phyloP scores from a whole-genome alignment of 2,888 invertebrate genomes.

The Dryobotodes eremita region DNA sequence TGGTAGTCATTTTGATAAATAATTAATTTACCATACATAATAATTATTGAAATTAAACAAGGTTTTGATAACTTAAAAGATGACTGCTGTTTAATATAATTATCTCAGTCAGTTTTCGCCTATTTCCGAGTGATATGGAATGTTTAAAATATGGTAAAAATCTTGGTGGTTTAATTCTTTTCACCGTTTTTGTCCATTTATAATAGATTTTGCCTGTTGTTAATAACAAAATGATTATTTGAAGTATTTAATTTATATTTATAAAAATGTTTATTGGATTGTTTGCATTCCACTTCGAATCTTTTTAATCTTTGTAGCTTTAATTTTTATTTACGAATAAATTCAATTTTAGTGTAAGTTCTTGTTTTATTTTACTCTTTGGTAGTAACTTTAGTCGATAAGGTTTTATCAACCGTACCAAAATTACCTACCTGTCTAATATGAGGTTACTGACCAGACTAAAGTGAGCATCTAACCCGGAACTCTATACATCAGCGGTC shows the following conservation, averaged over 20 bases:
- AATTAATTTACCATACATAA: not conserved
- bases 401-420: not conserved
- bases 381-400: not conserved
- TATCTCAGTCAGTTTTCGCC: not conserved
- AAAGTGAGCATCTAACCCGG: too few species aligned
- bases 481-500: too few species aligned
- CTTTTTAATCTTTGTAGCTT: slow-evolving; percentile 60
- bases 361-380: slow-evolving; percentile 27
- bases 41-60: slow-evolving; percentile 14
- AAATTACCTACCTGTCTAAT: too few species aligned
- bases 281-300: slow-evolving; percentile 68
- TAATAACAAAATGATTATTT: slow-evolving; percentile 31
- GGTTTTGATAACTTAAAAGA: not conserved
- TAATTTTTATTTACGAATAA: slow-evolving; percentile 63
- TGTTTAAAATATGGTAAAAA: not conserved
- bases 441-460: too few species aligned
- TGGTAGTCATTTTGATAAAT: not conserved
- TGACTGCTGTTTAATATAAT: not conserved
- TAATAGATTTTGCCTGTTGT: slow-evolving; percentile 12
- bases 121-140: not conserved
- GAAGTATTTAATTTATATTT: slow-evolving; percentile 32
- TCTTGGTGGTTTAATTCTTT: not conserved
- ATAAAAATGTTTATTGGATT: slow-evolving; percentile 51
- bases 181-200: slow-evolving; percentile 21
- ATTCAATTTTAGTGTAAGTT: slow-evolving; percentile 22